Evolutionary conservation across 2,888 invertebrate species (phyloP).

Genomic region (Calliscelio sp.): DNA sequence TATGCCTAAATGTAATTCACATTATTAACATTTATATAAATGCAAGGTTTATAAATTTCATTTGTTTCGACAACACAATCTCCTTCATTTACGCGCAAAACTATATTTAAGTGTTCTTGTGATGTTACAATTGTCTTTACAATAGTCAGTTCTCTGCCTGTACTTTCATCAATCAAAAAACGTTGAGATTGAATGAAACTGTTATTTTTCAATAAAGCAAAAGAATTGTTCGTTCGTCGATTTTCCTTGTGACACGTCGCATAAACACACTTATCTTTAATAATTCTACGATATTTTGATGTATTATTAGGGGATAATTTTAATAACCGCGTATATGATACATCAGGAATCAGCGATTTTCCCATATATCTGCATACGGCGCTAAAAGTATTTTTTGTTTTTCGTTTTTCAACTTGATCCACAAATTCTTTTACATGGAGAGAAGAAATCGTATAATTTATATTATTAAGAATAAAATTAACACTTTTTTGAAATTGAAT

Average conservation of each 20-base stretch:
- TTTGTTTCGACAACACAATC: too few species aligned
- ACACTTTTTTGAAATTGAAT: slow-evolving; percentile 20
- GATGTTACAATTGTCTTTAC: slow-evolving; percentile 1
- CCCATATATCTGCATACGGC: slow-evolving; percentile 13
- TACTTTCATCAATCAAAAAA: background rate
- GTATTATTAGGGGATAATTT: background rate
- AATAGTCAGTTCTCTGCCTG: background rate
- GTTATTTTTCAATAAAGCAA: slow-evolving; percentile 1
- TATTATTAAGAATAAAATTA: background rate
- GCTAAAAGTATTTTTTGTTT: background rate
- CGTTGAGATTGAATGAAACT: background rate
- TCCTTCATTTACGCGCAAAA: too few species aligned
- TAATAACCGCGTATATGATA: background rate
- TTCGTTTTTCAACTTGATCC: background rate
- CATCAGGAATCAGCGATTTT: background rate
- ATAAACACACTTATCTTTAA: slow-evolving; percentile 17
- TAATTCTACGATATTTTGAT: background rate
- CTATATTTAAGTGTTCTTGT: too few species aligned
- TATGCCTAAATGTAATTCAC: too few species aligned
- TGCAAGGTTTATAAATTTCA: too few species aligned
- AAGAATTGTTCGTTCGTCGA: background rate
- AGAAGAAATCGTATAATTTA: background rate
- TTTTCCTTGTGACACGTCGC: background rate
- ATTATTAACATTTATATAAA: too few species aligned
- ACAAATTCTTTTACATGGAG: background rate